Percentiles rank a stretch among this genome's conserved stretches.
phyloP scores from a whole-genome alignment of 2,113 vertebrate genomes.

The Microtus ochrogaster region DNA sequence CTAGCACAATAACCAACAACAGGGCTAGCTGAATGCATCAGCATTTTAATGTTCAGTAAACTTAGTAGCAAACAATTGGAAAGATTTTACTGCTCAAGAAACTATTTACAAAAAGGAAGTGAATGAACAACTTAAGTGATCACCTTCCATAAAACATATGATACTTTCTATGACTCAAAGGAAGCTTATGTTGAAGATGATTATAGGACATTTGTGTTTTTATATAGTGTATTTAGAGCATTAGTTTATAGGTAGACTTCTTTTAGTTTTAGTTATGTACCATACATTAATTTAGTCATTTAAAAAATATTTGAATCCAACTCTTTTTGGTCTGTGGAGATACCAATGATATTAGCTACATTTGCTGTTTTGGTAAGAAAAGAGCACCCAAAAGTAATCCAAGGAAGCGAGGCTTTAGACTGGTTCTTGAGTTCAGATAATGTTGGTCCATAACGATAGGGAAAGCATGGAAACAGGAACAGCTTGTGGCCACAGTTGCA shows the following conservation, averaged over 20 bases:
- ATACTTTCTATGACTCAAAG: not conserved
- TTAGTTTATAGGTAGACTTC: not conserved
- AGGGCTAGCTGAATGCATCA: not conserved
- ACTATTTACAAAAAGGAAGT: constrained; percentile 36
- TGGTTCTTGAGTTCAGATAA: not conserved
- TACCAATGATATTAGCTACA: not conserved
- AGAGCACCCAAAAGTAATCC: not conserved
- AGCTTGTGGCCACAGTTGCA: not conserved
- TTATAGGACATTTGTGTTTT: not conserved
- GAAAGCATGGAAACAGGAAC: too few species aligned
- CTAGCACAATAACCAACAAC: constrained; percentile 13
- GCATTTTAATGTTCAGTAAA: constrained; percentile 34
- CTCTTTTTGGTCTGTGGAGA: not conserved
- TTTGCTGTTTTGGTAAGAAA: not conserved
- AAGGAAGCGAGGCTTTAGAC: not conserved
- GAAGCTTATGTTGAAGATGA: not conserved
- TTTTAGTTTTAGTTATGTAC: not conserved
- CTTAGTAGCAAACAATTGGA: not conserved
- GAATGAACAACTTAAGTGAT: constrained; percentile 47
- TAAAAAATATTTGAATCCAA: constrained; percentile 23
- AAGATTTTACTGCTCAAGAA: constrained; percentile 5
- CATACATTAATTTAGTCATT: not conserved
- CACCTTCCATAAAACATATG: not conserved
- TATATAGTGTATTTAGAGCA: constrained; percentile 1
- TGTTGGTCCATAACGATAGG: not conserved